Evolutionary conservation across 1,140 invertebrate species (phyloP).

Genomic region (Leptinotarsa defecta): DNA sequence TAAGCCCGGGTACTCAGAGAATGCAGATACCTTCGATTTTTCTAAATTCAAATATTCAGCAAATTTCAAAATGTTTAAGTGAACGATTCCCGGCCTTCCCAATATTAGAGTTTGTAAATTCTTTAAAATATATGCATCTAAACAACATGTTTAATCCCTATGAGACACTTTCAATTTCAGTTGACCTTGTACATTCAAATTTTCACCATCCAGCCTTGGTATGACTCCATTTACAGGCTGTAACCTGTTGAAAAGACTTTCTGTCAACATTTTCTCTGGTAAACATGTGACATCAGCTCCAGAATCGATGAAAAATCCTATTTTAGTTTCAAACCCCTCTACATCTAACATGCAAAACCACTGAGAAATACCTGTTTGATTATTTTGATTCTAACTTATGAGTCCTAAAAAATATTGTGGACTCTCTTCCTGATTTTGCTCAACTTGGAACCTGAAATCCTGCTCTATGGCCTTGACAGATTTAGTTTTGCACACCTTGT

Average conservation of each 20-base stretch:
- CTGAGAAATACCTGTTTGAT: neutral
- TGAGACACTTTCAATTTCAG: neutral
- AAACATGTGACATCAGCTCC: neutral
- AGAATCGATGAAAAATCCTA: neutral
- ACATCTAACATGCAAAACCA: too few species aligned
- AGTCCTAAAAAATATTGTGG: neutral
- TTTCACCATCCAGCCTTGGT: neutral
- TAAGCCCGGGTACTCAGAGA: neutral
- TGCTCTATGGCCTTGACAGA: neutral
- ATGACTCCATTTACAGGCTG: neutral
- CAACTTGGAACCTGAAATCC: neutral
- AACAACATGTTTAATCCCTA: neutral
- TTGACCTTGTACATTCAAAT: neutral
- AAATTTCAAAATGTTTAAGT: neutral
- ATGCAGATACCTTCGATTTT: too few species aligned
- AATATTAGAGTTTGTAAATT: neutral
- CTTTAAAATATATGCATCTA: neutral
- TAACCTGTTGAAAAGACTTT: neutral
- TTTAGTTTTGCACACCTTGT: neutral
- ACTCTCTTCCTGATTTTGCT: neutral
- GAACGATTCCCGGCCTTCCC: neutral
- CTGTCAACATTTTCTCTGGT: too few species aligned
- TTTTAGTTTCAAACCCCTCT: neutral
- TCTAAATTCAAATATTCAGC: neutral
- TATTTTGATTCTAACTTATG: neutral